phyloP scores from a whole-genome alignment of 2,113 vertebrate genomes.

The Oncorhynchus keta region DNA sequence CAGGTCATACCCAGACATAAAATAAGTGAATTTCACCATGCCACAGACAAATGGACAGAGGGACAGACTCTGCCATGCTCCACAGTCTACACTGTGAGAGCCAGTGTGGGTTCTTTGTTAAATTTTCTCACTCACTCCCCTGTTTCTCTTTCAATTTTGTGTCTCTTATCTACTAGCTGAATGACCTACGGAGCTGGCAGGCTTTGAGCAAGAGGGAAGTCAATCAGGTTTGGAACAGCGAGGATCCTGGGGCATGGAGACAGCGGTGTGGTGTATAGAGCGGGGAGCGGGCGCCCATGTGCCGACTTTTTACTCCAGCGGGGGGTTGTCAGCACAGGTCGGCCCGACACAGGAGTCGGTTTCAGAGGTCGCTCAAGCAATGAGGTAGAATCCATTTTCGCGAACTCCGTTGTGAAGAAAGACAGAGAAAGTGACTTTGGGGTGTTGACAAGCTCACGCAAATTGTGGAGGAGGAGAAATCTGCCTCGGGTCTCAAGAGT shows the following conservation, averaged over 20 bases:
- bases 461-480: constrained; percentile 24
- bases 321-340: constrained; percentile 63
- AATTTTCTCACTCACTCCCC: background rate
- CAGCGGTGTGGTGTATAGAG: constrained; percentile 1
- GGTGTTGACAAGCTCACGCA: constrained; percentile 51
- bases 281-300: constrained; percentile 23
- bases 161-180: background rate
- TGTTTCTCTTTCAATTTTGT: constrained; percentile 18
- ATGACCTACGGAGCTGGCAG: constrained; percentile 59
- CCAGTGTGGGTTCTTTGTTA: background rate
- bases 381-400: constrained; percentile 49
- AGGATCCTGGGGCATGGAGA: constrained; percentile 42
- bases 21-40: too few relatives aligned
- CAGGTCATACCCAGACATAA: too few relatives aligned
- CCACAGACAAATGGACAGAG: too few relatives aligned
- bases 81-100: background rate
- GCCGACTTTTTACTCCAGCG: constrained; percentile 14
- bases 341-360: constrained; percentile 58
- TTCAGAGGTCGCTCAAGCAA: constrained; percentile 63
- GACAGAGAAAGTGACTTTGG: constrained; percentile 65
- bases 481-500: background rate
- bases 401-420: constrained; percentile 47
- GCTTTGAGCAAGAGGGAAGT: constrained; percentile 51
- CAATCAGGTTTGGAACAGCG: constrained; percentile 56
- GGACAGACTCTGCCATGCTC: too few relatives aligned